A percentile compares a stretch with the other conserved stretches of the same genome.
Evolutionary conservation across 2,888 invertebrate genomes (phyloP).

Genomic region (Standfussiana lucernea): DNA sequence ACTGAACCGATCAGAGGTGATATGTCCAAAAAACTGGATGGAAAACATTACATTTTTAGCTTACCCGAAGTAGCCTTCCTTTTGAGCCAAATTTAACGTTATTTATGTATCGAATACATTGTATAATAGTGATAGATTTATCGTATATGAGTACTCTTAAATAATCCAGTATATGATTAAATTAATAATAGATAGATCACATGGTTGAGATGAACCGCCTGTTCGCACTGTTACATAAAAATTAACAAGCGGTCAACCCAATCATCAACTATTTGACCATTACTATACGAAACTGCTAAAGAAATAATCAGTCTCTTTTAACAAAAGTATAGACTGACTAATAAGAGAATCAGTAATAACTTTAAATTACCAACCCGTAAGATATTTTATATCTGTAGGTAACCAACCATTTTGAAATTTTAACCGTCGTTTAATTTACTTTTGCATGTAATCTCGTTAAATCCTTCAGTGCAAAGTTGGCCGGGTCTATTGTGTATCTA

Average conservation of each 20-base stretch:
- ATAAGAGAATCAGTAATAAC: conserved; percentile 23
- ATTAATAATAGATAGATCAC: conserved; percentile 31
- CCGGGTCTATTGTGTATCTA: conserved; percentile 65
- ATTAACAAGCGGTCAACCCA: conserved; percentile 13
- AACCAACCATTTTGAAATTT: conserved; percentile 37
- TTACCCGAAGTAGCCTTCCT: conserved; percentile 61
- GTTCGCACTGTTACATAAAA: conserved; percentile 5
- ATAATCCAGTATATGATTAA: conserved; percentile 44
- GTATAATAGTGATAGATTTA: conserved; percentile 56
- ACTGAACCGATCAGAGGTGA: conserved; percentile 64
- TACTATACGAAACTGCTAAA: conserved; percentile 29
- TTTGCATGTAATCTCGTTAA: conserved; percentile 64
- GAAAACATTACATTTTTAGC: conserved; percentile 64
- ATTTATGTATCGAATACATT: conserved; percentile 61
- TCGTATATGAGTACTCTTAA: conserved; percentile 59
- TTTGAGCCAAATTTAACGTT: conserved; percentile 63
- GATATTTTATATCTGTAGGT: conserved; percentile 56
- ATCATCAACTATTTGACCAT: conserved; percentile 16
- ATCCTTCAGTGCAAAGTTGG: conserved; percentile 58
- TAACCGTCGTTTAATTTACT: conserved; percentile 56
- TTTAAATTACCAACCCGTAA: conserved; percentile 31
- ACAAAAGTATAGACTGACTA: conserved; percentile 32
- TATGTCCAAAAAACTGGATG: conserved; percentile 60
- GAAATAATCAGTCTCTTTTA: conserved; percentile 36
- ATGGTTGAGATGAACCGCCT: not conserved